phyloP scores from a whole-genome alignment of 2,797 vertebrate species.

The Eptatretus atami region DNA sequence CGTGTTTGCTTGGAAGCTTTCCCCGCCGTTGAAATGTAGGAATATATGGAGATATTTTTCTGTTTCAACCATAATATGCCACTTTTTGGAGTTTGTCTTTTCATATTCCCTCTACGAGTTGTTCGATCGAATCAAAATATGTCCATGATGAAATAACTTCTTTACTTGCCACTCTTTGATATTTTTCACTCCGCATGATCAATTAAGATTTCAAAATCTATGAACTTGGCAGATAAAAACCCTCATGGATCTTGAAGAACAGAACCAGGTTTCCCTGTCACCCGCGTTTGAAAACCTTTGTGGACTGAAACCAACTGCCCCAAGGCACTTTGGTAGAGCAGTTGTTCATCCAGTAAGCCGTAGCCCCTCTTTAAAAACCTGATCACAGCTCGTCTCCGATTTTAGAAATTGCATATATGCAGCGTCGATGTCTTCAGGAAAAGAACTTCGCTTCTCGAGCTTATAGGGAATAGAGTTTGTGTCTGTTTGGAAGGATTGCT shows the following conservation, averaged over 20 bases:
- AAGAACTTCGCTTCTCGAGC: constrained; percentile 22
- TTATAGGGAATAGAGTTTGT: constrained; percentile 16
- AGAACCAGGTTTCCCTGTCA: constrained; percentile 46
- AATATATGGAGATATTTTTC: too few species aligned
- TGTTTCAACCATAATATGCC: too few species aligned
- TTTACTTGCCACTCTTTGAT: constrained; percentile 21
- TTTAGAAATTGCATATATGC: too few species aligned
- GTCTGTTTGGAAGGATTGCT: constrained; percentile 12
- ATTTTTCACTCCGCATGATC: constrained; percentile 22
- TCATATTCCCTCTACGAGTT: constrained; percentile 18
- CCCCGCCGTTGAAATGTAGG: constrained; percentile 1
- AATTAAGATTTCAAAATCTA: constrained; percentile 43
- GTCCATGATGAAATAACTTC: constrained; percentile 29
- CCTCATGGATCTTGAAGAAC: constrained; percentile 28
- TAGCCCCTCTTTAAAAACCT: constrained; percentile 19
- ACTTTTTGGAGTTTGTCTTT: background rate
- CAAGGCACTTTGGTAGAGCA: constrained; percentile 33
- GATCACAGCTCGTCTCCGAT: constrained; percentile 10
- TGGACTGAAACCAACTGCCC: constrained; percentile 36
- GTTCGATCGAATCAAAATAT: constrained; percentile 19
- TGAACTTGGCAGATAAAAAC: constrained; percentile 28
- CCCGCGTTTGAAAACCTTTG: constrained; percentile 35
- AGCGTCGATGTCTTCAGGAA: constrained; percentile 26
- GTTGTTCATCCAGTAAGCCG: constrained; percentile 27
- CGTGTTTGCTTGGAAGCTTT: constrained; percentile 1